Percentiles rank a stretch among this genome's conserved stretches.
These are phyloP conservation scores for Antheraea assamensis DNA, from an alignment of 2,888 invertebrate genomes.

Conservation along the genomic window DNA sequence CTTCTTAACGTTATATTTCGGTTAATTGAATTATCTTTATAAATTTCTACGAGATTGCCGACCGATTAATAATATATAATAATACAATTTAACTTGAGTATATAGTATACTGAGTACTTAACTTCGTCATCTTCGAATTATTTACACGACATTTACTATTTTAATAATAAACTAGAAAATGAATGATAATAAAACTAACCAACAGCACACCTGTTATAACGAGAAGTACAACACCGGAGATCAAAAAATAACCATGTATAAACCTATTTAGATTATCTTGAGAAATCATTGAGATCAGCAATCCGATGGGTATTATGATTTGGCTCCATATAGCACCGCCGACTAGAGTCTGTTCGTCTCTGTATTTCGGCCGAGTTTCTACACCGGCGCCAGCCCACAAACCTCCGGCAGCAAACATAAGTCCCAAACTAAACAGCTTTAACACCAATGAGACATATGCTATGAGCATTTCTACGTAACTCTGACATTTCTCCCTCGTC, in stretches of 20 bases:
- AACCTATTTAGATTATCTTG: conserved; percentile 45
- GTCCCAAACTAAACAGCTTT: conserved; percentile 47
- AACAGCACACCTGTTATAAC: conserved; percentile 43
- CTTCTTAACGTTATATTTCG: too few relatives aligned
- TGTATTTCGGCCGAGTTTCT: conserved; percentile 49
- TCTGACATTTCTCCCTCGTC: neutral
- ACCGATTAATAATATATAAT: too few relatives aligned
- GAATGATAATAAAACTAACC: conserved; percentile 38
- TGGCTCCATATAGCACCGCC: conserved; percentile 72
- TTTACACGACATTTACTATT: neutral
- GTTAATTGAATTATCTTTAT: too few relatives aligned
- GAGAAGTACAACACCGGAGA: conserved; percentile 48
- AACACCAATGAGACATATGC: conserved; percentile 34
- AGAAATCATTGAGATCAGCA: conserved; percentile 52
- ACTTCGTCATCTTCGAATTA: neutral
- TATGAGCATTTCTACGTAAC: conserved; percentile 18
- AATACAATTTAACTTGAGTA: too few relatives aligned
- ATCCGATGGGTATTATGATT: conserved; percentile 56
- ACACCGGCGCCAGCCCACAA: conserved; percentile 58
- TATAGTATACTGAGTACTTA: too few relatives aligned
- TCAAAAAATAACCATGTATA: conserved; percentile 54
- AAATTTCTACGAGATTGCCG: too few relatives aligned
- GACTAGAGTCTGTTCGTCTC: conserved; percentile 62
- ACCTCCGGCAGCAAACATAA: conserved; percentile 49
- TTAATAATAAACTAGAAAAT: neutral